phyloP scores from a whole-genome alignment of 2,113 vertebrate species.

The Aspiorhynchus laticeps region DNA sequence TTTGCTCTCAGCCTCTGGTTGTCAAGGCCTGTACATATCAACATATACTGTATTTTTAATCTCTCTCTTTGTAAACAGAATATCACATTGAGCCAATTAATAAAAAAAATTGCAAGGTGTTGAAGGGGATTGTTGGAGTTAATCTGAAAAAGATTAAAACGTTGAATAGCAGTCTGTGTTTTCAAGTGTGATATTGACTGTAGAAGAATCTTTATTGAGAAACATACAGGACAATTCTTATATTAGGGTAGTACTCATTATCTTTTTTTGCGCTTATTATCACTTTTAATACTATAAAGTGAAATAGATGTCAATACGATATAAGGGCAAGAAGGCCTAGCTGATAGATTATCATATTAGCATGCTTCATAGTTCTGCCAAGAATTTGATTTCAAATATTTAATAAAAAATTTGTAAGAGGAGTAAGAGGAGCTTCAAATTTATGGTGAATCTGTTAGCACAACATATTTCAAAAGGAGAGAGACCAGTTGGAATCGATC shows the following conservation, averaged over 20 bases:
- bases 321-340: not conserved
- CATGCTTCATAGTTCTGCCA: not conserved
- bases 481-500: not conserved
- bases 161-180: not conserved
- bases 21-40: not conserved
- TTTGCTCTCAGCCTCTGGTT: not conserved
- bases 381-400: not conserved
- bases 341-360: not conserved
- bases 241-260: not conserved
- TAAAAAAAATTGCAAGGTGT: not conserved
- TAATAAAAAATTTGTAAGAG: not conserved
- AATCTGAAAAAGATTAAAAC: not conserved
- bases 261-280: not conserved
- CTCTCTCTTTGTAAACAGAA: not conserved
- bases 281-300: not conserved
- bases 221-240: not conserved
- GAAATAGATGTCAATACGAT: not conserved
- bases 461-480: slow-evolving; percentile 9
- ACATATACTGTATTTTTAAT: not conserved
- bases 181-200: not conserved
- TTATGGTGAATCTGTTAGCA: not conserved
- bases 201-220: not conserved
- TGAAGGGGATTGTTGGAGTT: not conserved
- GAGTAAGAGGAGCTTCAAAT: not conserved
- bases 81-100: not conserved